Evolutionary conservation across 2,113 vertebrate species (phyloP), one percentile per base, ranked within the genome.

Genomic region (Pterocles gutturalis): DNA sequence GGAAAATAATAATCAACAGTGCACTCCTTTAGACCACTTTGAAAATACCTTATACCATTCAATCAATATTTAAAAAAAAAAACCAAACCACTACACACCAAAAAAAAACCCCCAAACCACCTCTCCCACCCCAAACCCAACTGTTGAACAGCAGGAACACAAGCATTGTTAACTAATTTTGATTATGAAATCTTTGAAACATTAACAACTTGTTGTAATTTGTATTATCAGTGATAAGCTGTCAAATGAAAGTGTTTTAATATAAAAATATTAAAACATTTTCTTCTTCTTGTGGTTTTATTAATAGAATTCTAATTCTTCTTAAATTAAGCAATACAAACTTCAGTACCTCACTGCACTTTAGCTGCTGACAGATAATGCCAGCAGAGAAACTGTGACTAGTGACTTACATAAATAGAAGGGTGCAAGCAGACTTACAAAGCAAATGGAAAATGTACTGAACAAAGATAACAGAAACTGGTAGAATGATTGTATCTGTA

Each of bases 381-480:
- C 5, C 54, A 64, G 43, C 9, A 36, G 41, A 71, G 48, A 31
- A 61, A 20, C 51, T 58, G 26, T 13, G 38, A 78, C 36, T 58
- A 75, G 58, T 0, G 14, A 69, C 20, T 77, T 8, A 2, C 0
- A 3, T 26, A 16, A 92, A 28, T 26, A 64, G 54, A 41, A 1
- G 3, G 29, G 14, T 22, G n/a, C 57, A 82, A 41, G 41, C 13
- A 41, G 41, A 41, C 41, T 41, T 41, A 11, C 41, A 41, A 41
- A 41, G 41, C 41, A 41, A 41, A 41, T 41, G 41, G 41, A 41
- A 41, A 41, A 41, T 41, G 41, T 41, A 13, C 41, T 41, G 41
- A 41, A 41, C 11, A 5, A 41, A 41, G 41, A 41, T 41, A 41
- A 41, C 41, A 41, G 41, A 41, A 41, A 11, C 41, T 41, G 41